These are phyloP conservation scores for Eumeta japonica DNA, from an alignment of 1,140 invertebrate species.

Conservation along the genomic window DNA sequence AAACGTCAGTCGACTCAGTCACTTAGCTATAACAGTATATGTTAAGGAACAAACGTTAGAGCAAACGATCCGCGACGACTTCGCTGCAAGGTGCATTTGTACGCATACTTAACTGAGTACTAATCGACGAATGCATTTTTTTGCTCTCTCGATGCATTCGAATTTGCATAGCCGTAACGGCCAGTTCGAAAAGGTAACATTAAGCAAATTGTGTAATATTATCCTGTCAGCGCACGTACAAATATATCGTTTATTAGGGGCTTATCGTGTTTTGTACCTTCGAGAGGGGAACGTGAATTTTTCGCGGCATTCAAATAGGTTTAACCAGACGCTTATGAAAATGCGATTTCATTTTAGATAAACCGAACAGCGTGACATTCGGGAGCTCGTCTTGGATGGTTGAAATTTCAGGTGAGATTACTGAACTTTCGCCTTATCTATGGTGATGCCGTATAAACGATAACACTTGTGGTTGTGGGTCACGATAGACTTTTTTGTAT, in stretches of 20 bases:
- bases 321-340: not conserved
- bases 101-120: too few relatives aligned
- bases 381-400: not conserved
- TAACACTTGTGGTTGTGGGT: too few relatives aligned
- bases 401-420: too few relatives aligned
- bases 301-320: not conserved
- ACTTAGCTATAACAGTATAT: too few relatives aligned
- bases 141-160: conserved; percentile 9
- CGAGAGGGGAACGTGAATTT: not conserved
- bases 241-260: not conserved
- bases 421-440: too few relatives aligned
- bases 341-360: not conserved
- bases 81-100: too few relatives aligned
- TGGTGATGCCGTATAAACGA: too few relatives aligned
- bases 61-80: too few relatives aligned
- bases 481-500: too few relatives aligned
- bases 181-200: conserved; percentile 25
- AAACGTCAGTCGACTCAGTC: too few relatives aligned
- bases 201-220: conserved; percentile 36
- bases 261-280: not conserved
- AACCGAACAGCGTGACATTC: not conserved
- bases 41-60: too few relatives aligned
- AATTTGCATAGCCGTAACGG: conserved; percentile 22
- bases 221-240: conserved; percentile 18
- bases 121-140: too few relatives aligned